These are phyloP conservation scores for Masticophis lateralis DNA, from an alignment of 2,797 vertebrate genomes.

Conservation along the genomic window DNA sequence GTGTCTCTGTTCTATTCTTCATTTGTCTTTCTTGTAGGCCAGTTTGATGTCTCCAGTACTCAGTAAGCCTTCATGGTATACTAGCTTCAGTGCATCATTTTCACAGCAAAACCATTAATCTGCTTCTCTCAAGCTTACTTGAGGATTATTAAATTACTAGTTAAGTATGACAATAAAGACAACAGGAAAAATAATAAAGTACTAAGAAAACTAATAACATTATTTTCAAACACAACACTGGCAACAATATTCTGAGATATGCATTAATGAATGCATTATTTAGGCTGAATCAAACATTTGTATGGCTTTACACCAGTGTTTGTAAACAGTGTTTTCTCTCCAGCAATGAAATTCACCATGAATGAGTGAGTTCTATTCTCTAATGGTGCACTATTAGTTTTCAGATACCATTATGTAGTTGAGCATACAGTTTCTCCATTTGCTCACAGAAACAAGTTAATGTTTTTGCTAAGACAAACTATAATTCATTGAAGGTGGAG, in stretches of 20 bases:
- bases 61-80: not conserved
- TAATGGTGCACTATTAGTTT: not conserved
- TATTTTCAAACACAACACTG: not conserved
- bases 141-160: not conserved
- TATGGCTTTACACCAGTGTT: not conserved
- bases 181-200: not conserved
- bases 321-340: not conserved
- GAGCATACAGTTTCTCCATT: not conserved
- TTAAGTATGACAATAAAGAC: not conserved
- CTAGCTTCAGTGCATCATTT: not conserved
- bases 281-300: not conserved
- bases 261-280: not conserved
- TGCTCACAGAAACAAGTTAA: not conserved
- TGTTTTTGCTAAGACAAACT: slow-evolving; percentile 1
- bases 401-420: not conserved
- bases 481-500: slow-evolving; percentile 15
- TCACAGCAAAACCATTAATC: not conserved
- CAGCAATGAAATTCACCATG: not conserved
- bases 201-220: not conserved
- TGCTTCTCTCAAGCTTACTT: not conserved
- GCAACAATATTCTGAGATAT: not conserved
- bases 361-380: not conserved
- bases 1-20: not conserved
- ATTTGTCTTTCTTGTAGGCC: not conserved
- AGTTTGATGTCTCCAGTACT: not conserved